Conservation (phyloP, 2,113 vertebrate genomes). For the Ramphastos sulfuratus region DNA sequence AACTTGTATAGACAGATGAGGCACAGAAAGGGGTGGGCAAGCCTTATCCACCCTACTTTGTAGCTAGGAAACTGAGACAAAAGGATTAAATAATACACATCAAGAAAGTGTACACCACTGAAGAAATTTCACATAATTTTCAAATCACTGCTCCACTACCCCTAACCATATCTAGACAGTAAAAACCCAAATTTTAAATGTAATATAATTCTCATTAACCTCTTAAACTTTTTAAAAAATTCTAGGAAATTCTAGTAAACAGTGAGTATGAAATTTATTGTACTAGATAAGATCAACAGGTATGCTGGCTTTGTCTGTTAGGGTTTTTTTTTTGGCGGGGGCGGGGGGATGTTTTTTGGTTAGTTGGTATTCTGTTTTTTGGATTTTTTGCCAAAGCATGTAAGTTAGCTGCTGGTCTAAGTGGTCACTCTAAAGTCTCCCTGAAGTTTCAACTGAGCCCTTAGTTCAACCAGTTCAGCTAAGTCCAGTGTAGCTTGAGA, state of each 20-base stretch:
- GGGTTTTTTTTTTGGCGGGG: neutral
- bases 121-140: neutral
- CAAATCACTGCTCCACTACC: neutral
- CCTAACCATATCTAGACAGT: neutral
- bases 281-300: neutral
- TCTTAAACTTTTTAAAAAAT: neutral
- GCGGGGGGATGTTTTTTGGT: neutral
- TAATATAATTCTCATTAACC: neutral
- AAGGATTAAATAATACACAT: neutral
- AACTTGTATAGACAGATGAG: neutral
- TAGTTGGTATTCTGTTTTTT: neutral
- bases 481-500: neutral
- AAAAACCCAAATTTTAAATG: neutral
- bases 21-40: neutral
- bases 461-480: neutral
- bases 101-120: neutral
- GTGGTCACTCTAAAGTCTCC: neutral
- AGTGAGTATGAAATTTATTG: neutral
- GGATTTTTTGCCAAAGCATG: neutral
- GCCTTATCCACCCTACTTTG: neutral
- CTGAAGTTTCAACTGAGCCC: neutral
- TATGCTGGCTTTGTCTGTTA: neutral
- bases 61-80: neutral
- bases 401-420: neutral
- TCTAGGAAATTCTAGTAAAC: neutral